Percentiles rank a stretch among this genome's conserved stretches.
phyloP scores from a whole-genome alignment of 2,888 invertebrate species.

The Archips xylosteana region DNA sequence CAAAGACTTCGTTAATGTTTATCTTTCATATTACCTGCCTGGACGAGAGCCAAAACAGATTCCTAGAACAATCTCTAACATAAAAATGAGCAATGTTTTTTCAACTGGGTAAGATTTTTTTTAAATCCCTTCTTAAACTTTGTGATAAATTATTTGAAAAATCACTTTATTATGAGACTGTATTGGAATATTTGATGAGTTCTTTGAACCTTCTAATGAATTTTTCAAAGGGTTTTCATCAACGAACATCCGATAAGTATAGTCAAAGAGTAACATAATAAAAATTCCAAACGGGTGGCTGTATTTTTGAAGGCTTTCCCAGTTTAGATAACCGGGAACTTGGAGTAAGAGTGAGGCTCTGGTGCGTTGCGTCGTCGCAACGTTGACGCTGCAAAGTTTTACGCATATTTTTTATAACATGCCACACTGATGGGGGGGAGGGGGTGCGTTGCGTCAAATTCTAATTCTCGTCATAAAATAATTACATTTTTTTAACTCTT shows the following conservation, averaged over 20 bases:
- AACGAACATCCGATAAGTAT: conserved; percentile 12
- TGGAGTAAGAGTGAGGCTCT: neutral
- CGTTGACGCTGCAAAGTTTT: too few species aligned
- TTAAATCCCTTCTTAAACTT: neutral
- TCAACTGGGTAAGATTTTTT: neutral
- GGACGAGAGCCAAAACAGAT: neutral
- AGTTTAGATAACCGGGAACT: neutral
- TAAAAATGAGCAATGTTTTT: neutral
- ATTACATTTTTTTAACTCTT: conserved; percentile 29
- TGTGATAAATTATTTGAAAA: neutral
- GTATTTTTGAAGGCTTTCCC: neutral
- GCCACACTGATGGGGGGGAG: too few species aligned
- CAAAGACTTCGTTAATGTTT: neutral
- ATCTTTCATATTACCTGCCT: neutral
- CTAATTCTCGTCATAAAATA: neutral
- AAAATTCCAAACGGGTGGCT: neutral
- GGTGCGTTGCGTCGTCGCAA: too few species aligned
- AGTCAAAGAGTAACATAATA: neutral
- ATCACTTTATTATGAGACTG: neutral
- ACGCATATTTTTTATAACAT: too few species aligned
- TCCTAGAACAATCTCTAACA: neutral
- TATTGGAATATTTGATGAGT: conserved; percentile 16
- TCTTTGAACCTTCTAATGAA: conserved; percentile 17
- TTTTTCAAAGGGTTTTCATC: conserved; percentile 5
- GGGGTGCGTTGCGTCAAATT: too few species aligned